Conservation (phyloP, 2,113 vertebrate genomes). For the Beaufortia kweichowensis region DNA sequence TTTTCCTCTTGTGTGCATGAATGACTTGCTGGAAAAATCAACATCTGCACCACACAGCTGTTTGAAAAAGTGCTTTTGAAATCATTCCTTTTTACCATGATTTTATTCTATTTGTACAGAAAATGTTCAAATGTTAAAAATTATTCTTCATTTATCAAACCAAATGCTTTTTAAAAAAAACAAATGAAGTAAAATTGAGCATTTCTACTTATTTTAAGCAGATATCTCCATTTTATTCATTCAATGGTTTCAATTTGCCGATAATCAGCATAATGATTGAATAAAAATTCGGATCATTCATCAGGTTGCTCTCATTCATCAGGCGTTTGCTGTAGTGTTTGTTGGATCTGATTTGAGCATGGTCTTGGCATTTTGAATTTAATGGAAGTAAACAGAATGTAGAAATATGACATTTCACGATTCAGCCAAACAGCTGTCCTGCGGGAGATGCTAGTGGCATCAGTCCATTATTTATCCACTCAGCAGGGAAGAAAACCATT, state of each 20-base stretch:
- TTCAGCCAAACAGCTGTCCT: constrained; percentile 36
- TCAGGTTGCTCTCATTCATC: constrained; percentile 9
- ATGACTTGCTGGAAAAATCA: neutral
- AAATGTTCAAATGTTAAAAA: too few relatives aligned
- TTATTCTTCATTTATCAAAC: neutral
- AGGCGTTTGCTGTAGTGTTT: neutral
- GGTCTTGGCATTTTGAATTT: constrained; percentile 34
- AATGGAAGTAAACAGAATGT: constrained; percentile 31
- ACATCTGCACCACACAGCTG: constrained; percentile 2
- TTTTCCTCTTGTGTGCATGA: neutral
- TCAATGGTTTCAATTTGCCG: constrained; percentile 14
- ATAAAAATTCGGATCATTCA: constrained; percentile 16
- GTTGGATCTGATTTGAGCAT: constrained; percentile 23
- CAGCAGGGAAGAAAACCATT: constrained; percentile 21
- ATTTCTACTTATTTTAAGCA: neutral
- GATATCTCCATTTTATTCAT: neutral
- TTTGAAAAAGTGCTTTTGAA: constrained; percentile 2
- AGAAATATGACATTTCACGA: constrained; percentile 39
- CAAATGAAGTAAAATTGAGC: neutral
- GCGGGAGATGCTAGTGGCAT: constrained; percentile 18
- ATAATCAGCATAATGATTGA: constrained; percentile 7
- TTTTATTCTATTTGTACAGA: too few relatives aligned
- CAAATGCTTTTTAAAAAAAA: neutral
- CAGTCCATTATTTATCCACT: constrained; percentile 21
- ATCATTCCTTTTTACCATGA: neutral